A percentile compares a stretch with the other conserved stretches of the same genome.
Conservation (phyloP, 2,888 invertebrate species). For the Trissolcus brochymenae region DNA sequence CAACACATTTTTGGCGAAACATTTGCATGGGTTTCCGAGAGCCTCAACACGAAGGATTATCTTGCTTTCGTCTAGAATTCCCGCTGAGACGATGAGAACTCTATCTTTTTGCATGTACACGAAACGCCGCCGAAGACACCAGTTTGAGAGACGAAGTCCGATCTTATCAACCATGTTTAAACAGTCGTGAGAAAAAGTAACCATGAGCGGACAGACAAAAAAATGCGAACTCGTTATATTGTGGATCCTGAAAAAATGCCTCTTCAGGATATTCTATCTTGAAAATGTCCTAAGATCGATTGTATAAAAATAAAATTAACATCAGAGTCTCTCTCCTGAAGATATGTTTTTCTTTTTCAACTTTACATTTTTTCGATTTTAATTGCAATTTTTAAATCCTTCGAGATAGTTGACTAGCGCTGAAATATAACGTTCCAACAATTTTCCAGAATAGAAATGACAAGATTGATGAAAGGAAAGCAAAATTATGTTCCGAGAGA, state of each 20-base stretch:
- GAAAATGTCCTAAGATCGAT: not conserved
- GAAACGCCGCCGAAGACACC: conserved; percentile 60
- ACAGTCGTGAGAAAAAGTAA: conserved; percentile 54
- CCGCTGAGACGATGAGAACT: conserved; percentile 62
- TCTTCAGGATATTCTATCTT: not conserved
- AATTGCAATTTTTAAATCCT: not conserved
- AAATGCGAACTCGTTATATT: conserved; percentile 20
- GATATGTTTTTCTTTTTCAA: not conserved
- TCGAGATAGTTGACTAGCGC: too few relatives aligned
- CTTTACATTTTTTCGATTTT: not conserved
- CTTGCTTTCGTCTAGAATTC: conserved; percentile 55
- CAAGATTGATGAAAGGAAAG: too few relatives aligned
- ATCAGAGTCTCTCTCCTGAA: too few relatives aligned
- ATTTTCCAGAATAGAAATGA: not conserved
- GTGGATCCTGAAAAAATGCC: conserved; percentile 13
- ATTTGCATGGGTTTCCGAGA: conserved; percentile 47
- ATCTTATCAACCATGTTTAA: conserved; percentile 57
- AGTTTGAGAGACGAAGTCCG: conserved; percentile 48
- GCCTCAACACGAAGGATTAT: conserved; percentile 46
- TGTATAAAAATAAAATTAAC: not conserved
- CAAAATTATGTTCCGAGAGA: not conserved
- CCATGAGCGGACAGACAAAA: conserved; percentile 15
- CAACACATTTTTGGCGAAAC: conserved; percentile 47
- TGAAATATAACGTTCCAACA: not conserved
- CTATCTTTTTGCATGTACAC: conserved; percentile 59